phyloP scores from a whole-genome alignment of 2,113 vertebrate genomes.

The Albula goreensis region DNA sequence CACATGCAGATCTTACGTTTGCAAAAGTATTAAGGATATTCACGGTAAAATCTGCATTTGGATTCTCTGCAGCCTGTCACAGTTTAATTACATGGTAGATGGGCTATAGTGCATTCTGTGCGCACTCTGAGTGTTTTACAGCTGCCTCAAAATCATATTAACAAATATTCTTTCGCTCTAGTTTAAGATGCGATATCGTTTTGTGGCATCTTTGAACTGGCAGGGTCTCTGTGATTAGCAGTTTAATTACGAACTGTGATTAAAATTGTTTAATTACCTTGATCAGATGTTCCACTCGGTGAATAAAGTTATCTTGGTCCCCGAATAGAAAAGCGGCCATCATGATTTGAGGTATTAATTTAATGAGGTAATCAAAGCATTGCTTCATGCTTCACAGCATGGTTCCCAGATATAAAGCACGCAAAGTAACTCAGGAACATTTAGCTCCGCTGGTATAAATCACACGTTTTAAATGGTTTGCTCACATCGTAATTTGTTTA shows the following conservation, averaged over 20 bases:
- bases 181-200: constrained; percentile 40
- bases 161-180: background rate
- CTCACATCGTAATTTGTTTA: background rate
- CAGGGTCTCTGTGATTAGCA: constrained; percentile 54
- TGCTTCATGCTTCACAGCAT: background rate
- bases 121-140: background rate
- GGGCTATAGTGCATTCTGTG: background rate
- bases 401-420: background rate
- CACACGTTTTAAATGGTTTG: background rate
- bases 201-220: constrained; percentile 38
- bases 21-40: background rate
- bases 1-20: background rate
- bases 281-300: constrained; percentile 50
- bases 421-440: background rate
- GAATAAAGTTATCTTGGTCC: constrained; percentile 37
- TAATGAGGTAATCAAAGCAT: constrained; percentile 33
- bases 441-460: background rate
- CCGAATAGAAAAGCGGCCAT: constrained; percentile 25
- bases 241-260: constrained; percentile 56
- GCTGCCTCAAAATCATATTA: background rate
- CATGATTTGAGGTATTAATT: constrained; percentile 39
- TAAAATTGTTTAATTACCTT: constrained; percentile 63
- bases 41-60: background rate
- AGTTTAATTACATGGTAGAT: background rate
- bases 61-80: background rate